Evolutionary conservation across 2,113 vertebrate species (phyloP), one percentile per base, ranked within the genome.

Genomic region (Pomatorhinus ruficollis): DNA sequence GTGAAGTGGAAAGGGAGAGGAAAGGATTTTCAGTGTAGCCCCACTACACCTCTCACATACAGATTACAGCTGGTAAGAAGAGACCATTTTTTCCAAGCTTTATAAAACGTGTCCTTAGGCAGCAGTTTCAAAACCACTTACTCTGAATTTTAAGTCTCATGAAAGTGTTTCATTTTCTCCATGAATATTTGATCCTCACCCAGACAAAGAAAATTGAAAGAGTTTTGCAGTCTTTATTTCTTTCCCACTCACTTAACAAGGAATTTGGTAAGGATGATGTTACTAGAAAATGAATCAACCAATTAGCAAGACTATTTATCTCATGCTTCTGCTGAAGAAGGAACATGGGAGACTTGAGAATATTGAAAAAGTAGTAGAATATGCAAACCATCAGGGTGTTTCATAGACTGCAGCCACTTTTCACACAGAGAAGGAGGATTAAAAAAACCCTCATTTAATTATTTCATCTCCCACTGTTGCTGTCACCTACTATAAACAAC

Each of bases 401-500:
- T 63, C 84, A 80, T 70, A 83, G 68, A 56, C 52, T 79, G 76
- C 71, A 83, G 54, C 61, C 81, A 63, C 66, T 69, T 94, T 95
- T 70, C 45, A 90, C 79, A 50, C 33, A 53, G 54, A 92, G 39
- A 45, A 89, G 1, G 7, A 94, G 47, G 83, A 93, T 95, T 89
- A 2, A 7, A 59, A 89, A 90, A 84, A 83, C 44, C 11, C 82
- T 66, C 66, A 40, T 80, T 92, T 95, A 91, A 96, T 96, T 96
- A 92, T 88, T 95, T 94, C 12, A 1, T 81, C 90, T 94, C 68
- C 92, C 50, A 79, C 56, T 3, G 15, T 80, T 94, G 68, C 85
- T 90, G 85, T 92, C 92, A 97, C 92, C 84, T 87, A 49, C 64
- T 57, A 63, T 87, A 96, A 91, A 83, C 64, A 94, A 89, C 84